These are phyloP conservation scores for Linurgus olivaceus DNA, from an alignment of 2,797 vertebrate genomes.

Conservation along the genomic window DNA sequence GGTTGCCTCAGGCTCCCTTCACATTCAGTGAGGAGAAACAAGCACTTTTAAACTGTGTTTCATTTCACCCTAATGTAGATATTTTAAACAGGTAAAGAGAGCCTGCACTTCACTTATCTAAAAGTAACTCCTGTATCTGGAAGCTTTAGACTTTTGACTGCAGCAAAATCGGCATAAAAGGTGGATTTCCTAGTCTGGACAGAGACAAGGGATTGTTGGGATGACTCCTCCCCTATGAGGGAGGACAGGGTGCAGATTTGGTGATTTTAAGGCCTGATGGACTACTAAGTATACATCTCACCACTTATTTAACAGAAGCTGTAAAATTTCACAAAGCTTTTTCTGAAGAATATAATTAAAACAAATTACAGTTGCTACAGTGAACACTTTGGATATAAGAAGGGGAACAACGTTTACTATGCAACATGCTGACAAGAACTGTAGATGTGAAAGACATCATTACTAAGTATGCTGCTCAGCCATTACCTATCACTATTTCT, in stretches of 20 bases:
- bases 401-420: neutral
- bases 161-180: neutral
- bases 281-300: neutral
- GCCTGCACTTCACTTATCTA: neutral
- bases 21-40: conserved; percentile 3
- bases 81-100: neutral
- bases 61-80: neutral
- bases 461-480: neutral
- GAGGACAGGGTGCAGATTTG: rapidly evolving
- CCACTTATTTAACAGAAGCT: neutral
- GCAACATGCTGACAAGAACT: neutral
- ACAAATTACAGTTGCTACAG: neutral
- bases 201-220: neutral
- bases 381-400: neutral
- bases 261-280: neutral
- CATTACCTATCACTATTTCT: neutral
- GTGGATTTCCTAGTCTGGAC: neutral
- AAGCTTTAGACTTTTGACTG: neutral
- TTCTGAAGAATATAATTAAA: neutral
- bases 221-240: rapidly evolving
- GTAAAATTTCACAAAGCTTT: neutral
- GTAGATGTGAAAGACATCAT: neutral
- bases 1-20: conserved; percentile 29
- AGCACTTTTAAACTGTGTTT: neutral
- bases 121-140: neutral